Evolutionary conservation across 1,140 invertebrate genomes (phyloP).

Genomic region (Drosophila kanapiae): DNA sequence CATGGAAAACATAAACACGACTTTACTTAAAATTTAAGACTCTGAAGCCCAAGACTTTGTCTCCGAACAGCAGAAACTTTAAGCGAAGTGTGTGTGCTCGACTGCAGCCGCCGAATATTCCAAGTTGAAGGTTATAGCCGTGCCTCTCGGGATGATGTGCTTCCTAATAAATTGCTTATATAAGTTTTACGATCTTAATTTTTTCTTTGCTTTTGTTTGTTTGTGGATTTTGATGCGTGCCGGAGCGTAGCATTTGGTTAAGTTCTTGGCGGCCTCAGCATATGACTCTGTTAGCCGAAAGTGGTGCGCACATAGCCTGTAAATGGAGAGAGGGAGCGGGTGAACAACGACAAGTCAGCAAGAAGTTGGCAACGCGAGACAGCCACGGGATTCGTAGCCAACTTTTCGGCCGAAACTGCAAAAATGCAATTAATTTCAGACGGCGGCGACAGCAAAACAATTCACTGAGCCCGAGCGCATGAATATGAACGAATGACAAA

Average conservation of each 20-base stretch:
- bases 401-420: slow-evolving; percentile 46
- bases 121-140: slow-evolving; percentile 13
- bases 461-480: slow-evolving; percentile 24
- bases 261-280: slow-evolving; percentile 24
- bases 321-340: slow-evolving; percentile 13
- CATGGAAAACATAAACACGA: slow-evolving; percentile 50
- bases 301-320: slow-evolving; percentile 59
- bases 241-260: slow-evolving; percentile 49
- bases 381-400: slow-evolving; percentile 10
- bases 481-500: slow-evolving; percentile 53
- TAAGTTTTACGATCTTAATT: slow-evolving; percentile 47
- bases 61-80: slow-evolving; percentile 16
- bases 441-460: background rate
- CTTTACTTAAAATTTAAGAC: slow-evolving; percentile 43
- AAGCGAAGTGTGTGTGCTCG: background rate
- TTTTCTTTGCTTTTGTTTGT: slow-evolving; percentile 11
- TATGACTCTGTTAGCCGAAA: slow-evolving; percentile 50
- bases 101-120: slow-evolving; percentile 15
- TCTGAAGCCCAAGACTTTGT: slow-evolving; percentile 8
- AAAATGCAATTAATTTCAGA: slow-evolving; percentile 17
- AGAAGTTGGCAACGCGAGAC: slow-evolving; percentile 50
- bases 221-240: slow-evolving; percentile 38
- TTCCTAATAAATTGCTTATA: slow-evolving; percentile 54
- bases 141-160: slow-evolving; percentile 11
- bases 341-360: slow-evolving; percentile 19